Evolutionary conservation across 2,888 invertebrate species (phyloP).

Genomic region (Anticlea derivata): DNA sequence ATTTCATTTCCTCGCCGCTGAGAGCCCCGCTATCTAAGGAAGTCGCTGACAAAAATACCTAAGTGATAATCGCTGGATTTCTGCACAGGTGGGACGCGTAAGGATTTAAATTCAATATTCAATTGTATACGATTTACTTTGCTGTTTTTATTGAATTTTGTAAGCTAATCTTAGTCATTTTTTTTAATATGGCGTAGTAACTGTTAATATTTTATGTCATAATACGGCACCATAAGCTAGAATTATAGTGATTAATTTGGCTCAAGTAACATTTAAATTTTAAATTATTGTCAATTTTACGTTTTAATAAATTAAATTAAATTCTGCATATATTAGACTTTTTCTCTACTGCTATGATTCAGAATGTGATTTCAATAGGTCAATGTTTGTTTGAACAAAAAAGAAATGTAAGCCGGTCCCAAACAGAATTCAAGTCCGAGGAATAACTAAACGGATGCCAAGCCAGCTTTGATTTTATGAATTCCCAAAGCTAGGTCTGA

Average conservation of each 20-base stretch:
- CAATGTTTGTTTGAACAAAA: slow-evolving; percentile 11
- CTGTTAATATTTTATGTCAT: no score
- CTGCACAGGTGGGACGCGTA: slow-evolving; percentile 57
- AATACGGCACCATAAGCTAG: no score
- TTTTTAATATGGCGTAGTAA: no score
- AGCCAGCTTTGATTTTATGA: slow-evolving; percentile 72
- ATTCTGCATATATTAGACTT: no score
- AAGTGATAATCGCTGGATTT: slow-evolving; percentile 78
- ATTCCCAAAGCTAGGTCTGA: slow-evolving; percentile 80
- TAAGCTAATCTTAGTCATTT: no score
- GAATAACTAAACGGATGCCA: slow-evolving; percentile 66
- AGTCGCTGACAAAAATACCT: slow-evolving; percentile 79
- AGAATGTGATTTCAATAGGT: slow-evolving; percentile 2
- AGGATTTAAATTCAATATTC: slow-evolving; percentile 14
- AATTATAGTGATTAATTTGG: no score
- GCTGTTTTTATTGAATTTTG: no score
- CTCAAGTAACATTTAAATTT: no score
- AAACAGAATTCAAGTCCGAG: slow-evolving; percentile 58
- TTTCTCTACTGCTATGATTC: no score
- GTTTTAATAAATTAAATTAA: no score
- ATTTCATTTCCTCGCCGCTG: slow-evolving; percentile 81
- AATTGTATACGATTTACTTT: background rate
- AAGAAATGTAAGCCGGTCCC: slow-evolving; percentile 27
- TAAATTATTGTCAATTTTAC: no score
- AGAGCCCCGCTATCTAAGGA: slow-evolving; percentile 78